These are phyloP conservation scores for Conops quadrifasciatus DNA, from an alignment of 2,888 invertebrate genomes.

Conservation along the genomic window DNA sequence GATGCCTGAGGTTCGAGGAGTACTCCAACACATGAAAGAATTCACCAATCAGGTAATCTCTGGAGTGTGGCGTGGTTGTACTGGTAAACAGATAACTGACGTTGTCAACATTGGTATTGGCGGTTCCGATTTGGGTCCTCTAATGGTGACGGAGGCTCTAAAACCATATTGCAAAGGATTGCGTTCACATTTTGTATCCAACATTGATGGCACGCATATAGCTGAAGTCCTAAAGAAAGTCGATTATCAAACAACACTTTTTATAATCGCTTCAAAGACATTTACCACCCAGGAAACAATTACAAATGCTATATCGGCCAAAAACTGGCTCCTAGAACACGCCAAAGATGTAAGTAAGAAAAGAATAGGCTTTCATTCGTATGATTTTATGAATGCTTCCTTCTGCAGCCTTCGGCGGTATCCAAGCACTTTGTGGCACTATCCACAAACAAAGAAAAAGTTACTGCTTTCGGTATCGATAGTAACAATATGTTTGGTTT, in stretches of 20 bases:
- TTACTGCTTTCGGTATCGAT: slow-evolving; percentile 97
- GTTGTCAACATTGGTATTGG: slow-evolving; percentile 99
- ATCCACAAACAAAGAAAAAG: slow-evolving; percentile 93
- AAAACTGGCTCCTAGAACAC: slow-evolving; percentile 88
- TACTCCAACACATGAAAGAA: slow-evolving; percentile 92
- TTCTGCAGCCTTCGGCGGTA: slow-evolving; percentile 76
- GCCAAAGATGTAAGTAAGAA: slow-evolving; percentile 82
- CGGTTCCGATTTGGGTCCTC: slow-evolving; percentile 97
- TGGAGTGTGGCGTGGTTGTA: slow-evolving; percentile 80
- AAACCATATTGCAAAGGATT: slow-evolving; percentile 90
- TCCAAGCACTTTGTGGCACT: slow-evolving; percentile 98
- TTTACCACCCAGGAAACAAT: slow-evolving; percentile 99
- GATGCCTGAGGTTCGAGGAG: slow-evolving; percentile 90
- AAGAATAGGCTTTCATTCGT: background rate
- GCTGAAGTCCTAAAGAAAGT: slow-evolving; percentile 91
- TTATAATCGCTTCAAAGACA: slow-evolving; percentile 99
- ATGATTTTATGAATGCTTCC: slow-evolving; percentile 31
- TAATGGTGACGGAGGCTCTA: slow-evolving; percentile 98
- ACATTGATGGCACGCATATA: slow-evolving; percentile 98
- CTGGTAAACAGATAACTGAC: slow-evolving; percentile 94
- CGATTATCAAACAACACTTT: slow-evolving; percentile 91
- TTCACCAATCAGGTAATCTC: slow-evolving; percentile 82
- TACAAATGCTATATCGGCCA: slow-evolving; percentile 98
- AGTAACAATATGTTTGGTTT: slow-evolving; percentile 99
- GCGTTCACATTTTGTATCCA: slow-evolving; percentile 94